Conservation (phyloP, 2,888 invertebrate genomes). For the Callyntrura guangdongensis region DNA sequence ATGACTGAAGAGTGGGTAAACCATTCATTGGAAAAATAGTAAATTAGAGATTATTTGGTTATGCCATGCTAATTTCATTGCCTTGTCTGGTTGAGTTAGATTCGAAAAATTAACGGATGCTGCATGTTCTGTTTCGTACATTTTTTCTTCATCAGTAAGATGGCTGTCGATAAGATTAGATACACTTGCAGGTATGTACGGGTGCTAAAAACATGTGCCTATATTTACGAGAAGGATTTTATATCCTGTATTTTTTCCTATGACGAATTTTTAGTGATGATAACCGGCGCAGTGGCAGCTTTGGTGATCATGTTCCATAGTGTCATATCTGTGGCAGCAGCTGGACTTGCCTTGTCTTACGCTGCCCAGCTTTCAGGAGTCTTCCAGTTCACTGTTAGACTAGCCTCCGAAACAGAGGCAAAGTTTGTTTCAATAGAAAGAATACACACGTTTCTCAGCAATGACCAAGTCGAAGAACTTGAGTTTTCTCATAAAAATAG, state of each 20-base stretch:
- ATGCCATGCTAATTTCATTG: too few relatives aligned
- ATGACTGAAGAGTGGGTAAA: slow-evolving; percentile 86
- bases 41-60: too few relatives aligned
- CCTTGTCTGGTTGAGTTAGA: too few relatives aligned
- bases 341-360: slow-evolving; percentile 89
- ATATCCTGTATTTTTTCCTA: too few relatives aligned
- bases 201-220: too few relatives aligned
- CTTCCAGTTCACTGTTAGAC: slow-evolving; percentile 87
- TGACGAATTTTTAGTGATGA: slow-evolving; percentile 75
- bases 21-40: not conserved
- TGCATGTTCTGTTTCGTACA: slow-evolving; percentile 85
- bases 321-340: slow-evolving; percentile 81
- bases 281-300: slow-evolving; percentile 81
- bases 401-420: slow-evolving; percentile 87
- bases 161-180: slow-evolving; percentile 87
- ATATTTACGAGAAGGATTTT: not conserved
- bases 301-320: slow-evolving; percentile 82
- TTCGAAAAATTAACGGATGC: slow-evolving; percentile 81
- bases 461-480: slow-evolving; percentile 77
- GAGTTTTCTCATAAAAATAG: not conserved
- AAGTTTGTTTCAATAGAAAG: slow-evolving; percentile 87
- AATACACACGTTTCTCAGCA: slow-evolving; percentile 85
- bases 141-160: slow-evolving; percentile 87
- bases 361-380: slow-evolving; percentile 88
- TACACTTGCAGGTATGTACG: slow-evolving; percentile 85